phyloP scores from a whole-genome alignment of 2,888 invertebrate species.

The Aromia moschata region DNA sequence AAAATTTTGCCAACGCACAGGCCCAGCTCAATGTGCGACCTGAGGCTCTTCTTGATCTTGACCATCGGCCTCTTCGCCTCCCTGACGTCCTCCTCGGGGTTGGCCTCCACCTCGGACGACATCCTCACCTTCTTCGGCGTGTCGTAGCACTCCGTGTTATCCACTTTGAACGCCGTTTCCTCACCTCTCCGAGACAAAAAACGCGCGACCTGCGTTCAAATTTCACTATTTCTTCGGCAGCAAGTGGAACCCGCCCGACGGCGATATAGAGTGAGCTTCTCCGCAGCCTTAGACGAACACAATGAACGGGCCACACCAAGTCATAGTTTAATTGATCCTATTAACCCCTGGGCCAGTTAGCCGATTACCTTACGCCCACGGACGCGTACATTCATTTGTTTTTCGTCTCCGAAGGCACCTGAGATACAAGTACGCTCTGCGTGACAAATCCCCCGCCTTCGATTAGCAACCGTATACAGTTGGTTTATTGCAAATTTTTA shows the following conservation, averaged over 20 bases:
- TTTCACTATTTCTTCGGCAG: not conserved
- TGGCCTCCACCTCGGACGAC: conserved; percentile 69
- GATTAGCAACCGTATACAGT: conserved; percentile 29
- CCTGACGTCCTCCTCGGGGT: conserved; percentile 64
- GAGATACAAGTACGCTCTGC: conserved; percentile 28
- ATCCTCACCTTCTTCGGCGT: conserved; percentile 66
- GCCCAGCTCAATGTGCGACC: conserved; percentile 50
- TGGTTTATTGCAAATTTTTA: conserved; percentile 29
- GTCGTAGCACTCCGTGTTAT: conserved; percentile 53
- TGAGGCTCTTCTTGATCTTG: conserved; percentile 64
- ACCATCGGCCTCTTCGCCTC: conserved; percentile 59
- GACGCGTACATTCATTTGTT: conserved; percentile 33
- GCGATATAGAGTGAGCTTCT: not conserved
- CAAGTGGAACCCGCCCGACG: no score
- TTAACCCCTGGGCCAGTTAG: conserved; percentile 40
- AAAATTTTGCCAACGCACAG: conserved; percentile 69
- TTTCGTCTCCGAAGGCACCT: conserved; percentile 26
- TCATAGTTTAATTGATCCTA: conserved; percentile 38
- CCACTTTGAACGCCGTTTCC: conserved; percentile 44
- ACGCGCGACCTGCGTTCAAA: no score
- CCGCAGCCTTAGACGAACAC: conserved; percentile 13
- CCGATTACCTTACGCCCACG: conserved; percentile 41
- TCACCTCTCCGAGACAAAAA: not conserved
- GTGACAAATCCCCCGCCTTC: conserved; percentile 34
- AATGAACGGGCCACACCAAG: conserved; percentile 25